phyloP scores from a whole-genome alignment of 2,888 invertebrate genomes.

The Caenorhabditis macrosperma region DNA sequence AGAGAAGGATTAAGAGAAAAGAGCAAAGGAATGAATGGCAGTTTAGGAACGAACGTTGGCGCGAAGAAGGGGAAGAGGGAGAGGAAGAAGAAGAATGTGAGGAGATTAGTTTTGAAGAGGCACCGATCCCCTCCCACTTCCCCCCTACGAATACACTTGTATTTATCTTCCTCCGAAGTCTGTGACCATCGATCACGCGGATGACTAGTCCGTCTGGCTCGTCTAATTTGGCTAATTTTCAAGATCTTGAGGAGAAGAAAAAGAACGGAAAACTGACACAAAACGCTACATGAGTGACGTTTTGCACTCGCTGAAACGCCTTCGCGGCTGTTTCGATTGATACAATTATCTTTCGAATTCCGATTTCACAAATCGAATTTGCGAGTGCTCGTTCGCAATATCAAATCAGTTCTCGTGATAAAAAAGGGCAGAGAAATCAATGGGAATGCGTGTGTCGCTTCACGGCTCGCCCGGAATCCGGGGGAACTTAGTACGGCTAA shows the following conservation, averaged over 20 bases:
- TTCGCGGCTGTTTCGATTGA: too few relatives aligned
- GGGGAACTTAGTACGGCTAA: too few relatives aligned
- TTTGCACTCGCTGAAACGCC: too few relatives aligned
- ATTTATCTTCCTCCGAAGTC: constrained; percentile 18
- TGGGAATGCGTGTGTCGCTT: too few relatives aligned
- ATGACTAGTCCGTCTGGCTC: neutral
- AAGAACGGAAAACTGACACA: neutral
- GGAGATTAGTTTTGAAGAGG: constrained; percentile 31
- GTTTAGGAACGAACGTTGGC: constrained; percentile 33
- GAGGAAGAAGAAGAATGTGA: constrained; percentile 24
- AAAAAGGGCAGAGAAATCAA: too few relatives aligned
- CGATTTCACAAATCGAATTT: too few relatives aligned
- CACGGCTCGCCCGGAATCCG: too few relatives aligned
- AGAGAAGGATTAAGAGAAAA: constrained; percentile 1
- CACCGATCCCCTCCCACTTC: constrained; percentile 17
- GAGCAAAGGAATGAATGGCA: constrained; percentile 9
- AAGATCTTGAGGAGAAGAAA: neutral
- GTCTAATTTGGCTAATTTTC: constrained; percentile 20
- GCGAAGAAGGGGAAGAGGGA: constrained; percentile 23
- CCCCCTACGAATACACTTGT: neutral
- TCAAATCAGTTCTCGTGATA: too few relatives aligned
- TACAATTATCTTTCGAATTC: too few relatives aligned
- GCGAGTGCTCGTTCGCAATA: too few relatives aligned
- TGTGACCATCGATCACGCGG: constrained; percentile 14
- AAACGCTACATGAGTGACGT: neutral